Evolutionary conservation across 2,888 invertebrate genomes (phyloP).

Genomic region (Drosophila cracens): DNA sequence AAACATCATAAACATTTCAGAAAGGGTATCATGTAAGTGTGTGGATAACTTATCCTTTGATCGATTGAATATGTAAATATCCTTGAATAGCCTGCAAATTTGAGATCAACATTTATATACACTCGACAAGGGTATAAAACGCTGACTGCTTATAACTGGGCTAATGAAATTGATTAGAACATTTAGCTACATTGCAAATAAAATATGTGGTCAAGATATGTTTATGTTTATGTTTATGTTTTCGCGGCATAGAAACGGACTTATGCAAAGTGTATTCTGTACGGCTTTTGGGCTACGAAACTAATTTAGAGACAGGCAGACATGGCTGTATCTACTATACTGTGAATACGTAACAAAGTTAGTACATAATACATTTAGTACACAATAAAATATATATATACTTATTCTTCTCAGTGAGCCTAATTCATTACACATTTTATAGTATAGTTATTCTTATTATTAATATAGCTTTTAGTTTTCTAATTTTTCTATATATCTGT

Average conservation of each 20-base stretch:
- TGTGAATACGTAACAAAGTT: background rate
- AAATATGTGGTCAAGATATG: background rate
- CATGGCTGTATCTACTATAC: background rate
- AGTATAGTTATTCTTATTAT: background rate
- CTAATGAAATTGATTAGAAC: too few species aligned
- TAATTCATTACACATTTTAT: background rate
- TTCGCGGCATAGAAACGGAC: background rate
- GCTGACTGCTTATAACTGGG: background rate
- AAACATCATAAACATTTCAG: background rate
- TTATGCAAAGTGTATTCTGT: background rate
- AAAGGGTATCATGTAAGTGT: too few species aligned
- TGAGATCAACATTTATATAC: background rate
- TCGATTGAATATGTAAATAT: background rate
- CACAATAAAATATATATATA: background rate
- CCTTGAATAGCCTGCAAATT: background rate
- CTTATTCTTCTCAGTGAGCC: background rate
- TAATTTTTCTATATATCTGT: too few species aligned
- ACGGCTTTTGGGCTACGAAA: background rate
- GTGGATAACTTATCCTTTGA: background rate
- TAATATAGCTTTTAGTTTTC: background rate
- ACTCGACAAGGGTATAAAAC: background rate
- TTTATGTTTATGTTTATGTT: too few species aligned
- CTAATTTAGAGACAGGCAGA: background rate
- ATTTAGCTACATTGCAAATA: background rate
- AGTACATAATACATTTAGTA: background rate